These are phyloP conservation scores for Trachops cirrhosus DNA, from an alignment of 2,797 vertebrate genomes.

Conservation along the genomic window DNA sequence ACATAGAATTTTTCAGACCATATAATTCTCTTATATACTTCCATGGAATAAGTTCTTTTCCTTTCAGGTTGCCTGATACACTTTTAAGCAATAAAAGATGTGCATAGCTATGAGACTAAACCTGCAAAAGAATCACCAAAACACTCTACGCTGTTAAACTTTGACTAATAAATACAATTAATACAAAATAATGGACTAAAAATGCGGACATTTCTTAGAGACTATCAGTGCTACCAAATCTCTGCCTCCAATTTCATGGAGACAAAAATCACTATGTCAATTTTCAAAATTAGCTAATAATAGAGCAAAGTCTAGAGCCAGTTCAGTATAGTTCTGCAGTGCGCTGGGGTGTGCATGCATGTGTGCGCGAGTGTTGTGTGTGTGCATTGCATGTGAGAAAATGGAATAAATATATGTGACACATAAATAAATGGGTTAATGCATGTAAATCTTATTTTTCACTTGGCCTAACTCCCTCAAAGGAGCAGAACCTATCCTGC, in stretches of 20 bases:
- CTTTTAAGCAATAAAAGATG: neutral
- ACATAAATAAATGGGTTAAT: neutral
- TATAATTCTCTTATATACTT: neutral
- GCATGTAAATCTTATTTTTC: neutral
- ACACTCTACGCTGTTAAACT: neutral
- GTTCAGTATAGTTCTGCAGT: neutral
- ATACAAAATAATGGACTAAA: neutral
- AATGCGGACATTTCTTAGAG: neutral
- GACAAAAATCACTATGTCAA: neutral
- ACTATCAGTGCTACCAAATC: neutral
- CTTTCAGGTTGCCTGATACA: neutral
- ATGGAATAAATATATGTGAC: neutral
- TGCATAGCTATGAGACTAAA: neutral
- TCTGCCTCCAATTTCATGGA: neutral
- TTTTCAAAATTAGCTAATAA: neutral
- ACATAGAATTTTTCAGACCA: conserved; percentile 11
- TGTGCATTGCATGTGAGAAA: neutral
- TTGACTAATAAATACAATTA: neutral
- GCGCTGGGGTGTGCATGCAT: accelerated
- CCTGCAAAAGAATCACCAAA: neutral
- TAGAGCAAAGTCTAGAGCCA: neutral
- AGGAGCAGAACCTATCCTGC: neutral
- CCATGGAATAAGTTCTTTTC: neutral
- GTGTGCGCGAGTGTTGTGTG: neutral
- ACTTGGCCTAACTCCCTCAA: neutral